Base-by-base conservation (phyloP, 2,888 invertebrate species). In the Brenthis hecate region DNA sequence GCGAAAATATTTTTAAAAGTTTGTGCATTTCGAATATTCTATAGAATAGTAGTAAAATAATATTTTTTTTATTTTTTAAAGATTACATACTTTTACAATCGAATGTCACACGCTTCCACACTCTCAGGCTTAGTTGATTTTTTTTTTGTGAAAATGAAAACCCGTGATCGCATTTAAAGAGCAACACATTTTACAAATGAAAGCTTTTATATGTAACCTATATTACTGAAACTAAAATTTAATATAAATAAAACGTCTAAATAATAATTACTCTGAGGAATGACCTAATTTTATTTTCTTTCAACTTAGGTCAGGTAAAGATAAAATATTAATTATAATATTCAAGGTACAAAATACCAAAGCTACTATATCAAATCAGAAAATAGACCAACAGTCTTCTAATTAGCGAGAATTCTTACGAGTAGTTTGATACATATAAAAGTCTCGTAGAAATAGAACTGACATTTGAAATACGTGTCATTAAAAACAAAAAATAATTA, bases 401-500 rank as follows among this genome's bases (percentile, higher is more conserved):
- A 57, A 65, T 65, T 53, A 66, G 32, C 32, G 60, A 23, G 14
- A 57, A 23, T 23, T 2, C 23, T 47, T 28, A 66, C n/a, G 28
- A 58, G 3, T 6, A 28, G 14, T 16, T 53, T 16, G n/a, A 23
- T 23, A 58, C 11, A 55, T 60, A 60, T 54, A 32, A 14, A 23
- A 55, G 32, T 43, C 54, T 56, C n/a, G 36, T 43, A 43, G 55
- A 61, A 11, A 1, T 11, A 61, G 56, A 56, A 66, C 36, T 66
- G 50, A 56, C 61, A 8, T 61, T 61, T 32, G 50, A 13, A 51
- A 65, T 69, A 13, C 4, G 28, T 61, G 61, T 65, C 69, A 69
- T 69, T 65, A 69, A 65, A 65, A 61, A 61, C 51, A 51, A 53
- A 65, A 65, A 61, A 65, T 69, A 61, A 65, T 56, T 65, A 69